A percentile compares a stretch with the other conserved stretches of the same genome.
Conservation (phyloP, 2,888 invertebrate genomes). For the Trissolcus japonicus region DNA sequence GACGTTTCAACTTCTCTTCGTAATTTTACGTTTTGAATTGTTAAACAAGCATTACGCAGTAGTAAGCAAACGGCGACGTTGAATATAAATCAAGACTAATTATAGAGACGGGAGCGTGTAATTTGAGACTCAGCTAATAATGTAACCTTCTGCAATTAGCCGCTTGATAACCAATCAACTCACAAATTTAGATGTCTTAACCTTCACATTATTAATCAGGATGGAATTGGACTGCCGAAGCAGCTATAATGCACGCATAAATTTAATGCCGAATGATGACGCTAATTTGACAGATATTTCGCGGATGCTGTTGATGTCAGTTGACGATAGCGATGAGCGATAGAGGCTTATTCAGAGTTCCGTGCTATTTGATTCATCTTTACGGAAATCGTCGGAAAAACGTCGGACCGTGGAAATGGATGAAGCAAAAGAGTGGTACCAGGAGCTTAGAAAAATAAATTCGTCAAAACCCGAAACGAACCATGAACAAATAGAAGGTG, state of each 20-base stretch:
- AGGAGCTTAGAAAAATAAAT: slow-evolving; percentile 44
- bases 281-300: slow-evolving; percentile 16
- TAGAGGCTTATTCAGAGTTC: slow-evolving; percentile 4
- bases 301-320: not conserved
- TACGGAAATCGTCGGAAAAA: slow-evolving; percentile 21
- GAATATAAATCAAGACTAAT: too few species aligned
- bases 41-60: too few species aligned
- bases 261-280: slow-evolving; percentile 9
- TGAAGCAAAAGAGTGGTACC: slow-evolving; percentile 7
- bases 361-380: slow-evolving; percentile 23
- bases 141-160: slow-evolving; percentile 12
- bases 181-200: slow-evolving; percentile 19
- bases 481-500: not conserved
- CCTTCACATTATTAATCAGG: slow-evolving; percentile 5
- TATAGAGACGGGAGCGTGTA: too few species aligned
- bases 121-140: too few species aligned
- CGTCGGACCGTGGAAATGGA: slow-evolving; percentile 17
- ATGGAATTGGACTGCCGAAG: slow-evolving; percentile 9
- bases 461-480: not conserved
- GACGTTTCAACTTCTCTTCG: slow-evolving; percentile 13
- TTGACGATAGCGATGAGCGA: slow-evolving; percentile 6
- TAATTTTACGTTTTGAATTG: not conserved
- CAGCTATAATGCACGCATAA: not conserved
- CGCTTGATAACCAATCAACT: slow-evolving; percentile 1
- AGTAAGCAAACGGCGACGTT: too few species aligned